phyloP scores from a whole-genome alignment of 2,797 vertebrate species.

The Menidia menidia region DNA sequence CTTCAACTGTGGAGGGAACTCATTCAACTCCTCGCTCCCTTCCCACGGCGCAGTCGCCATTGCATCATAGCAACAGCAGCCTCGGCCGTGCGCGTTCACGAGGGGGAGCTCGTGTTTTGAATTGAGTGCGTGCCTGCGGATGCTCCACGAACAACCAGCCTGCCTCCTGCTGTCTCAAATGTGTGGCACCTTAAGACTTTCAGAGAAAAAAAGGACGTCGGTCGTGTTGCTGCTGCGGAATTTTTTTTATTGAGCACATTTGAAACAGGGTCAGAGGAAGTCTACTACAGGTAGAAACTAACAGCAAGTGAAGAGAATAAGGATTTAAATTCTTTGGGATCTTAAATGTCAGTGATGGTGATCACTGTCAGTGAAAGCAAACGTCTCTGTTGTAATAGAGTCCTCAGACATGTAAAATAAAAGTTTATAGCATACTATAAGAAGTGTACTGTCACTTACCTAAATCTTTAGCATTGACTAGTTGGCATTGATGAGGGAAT shows the following conservation, averaged over 20 bases:
- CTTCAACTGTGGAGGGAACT: constrained; percentile 71
- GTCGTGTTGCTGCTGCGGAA: too few species aligned
- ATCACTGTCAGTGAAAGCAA: too few species aligned
- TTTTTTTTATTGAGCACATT: neutral
- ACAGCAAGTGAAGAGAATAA: too few species aligned
- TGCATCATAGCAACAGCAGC: constrained; percentile 81
- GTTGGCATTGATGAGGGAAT: too few species aligned
- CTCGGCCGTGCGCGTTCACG: constrained; percentile 65
- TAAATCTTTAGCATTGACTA: too few species aligned
- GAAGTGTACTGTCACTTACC: too few species aligned
- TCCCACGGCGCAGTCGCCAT: constrained; percentile 78
- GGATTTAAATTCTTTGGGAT: too few species aligned
- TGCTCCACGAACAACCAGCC: constrained; percentile 19
- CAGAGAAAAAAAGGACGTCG: neutral
- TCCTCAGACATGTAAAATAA: too few species aligned
- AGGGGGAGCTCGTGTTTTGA: neutral
- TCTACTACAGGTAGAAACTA: too few species aligned
- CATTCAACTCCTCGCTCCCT: constrained; percentile 78
- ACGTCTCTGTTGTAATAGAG: too few species aligned
- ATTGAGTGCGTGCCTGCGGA: constrained; percentile 13
- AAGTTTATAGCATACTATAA: too few species aligned
- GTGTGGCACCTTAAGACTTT: neutral
- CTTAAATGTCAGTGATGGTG: too few species aligned
- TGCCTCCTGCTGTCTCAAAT: constrained; percentile 64
- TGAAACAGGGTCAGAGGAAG: neutral